Base-by-base conservation (phyloP, 2,888 invertebrate species). In the Lathronympha strigana region DNA sequence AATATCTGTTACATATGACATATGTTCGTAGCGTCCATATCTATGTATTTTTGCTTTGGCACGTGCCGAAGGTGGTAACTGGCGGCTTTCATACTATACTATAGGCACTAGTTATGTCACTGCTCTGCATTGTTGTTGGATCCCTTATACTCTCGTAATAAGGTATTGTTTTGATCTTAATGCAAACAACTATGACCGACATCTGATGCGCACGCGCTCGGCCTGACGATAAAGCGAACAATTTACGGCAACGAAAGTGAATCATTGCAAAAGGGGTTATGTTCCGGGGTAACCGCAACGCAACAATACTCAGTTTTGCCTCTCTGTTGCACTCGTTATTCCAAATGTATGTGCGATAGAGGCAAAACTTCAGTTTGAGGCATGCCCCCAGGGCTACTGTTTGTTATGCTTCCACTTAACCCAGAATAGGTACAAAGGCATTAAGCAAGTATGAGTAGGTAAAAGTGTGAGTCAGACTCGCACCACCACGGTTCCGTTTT, bases 331-430 rank as follows among this genome's bases (percentile, higher is more conserved):
- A n/a, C n/a, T n/a, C n/a, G n/a, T n/a, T n/a, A n/a, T n/a, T n/a
- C n/a, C n/a, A n/a, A n/a, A n/a, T n/a, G n/a, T n/a, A n/a, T n/a
- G n/a, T n/a, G n/a, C n/a, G n/a, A n/a, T n/a, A n/a, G n/a, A n/a
- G n/a, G n/a, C n/a, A n/a, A n/a, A n/a, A n/a, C n/a, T n/a, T n/a
- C n/a, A n/a, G n/a, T n/a, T n/a, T n/a, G n/a, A n/a, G n/a, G n/a
- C n/a, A n/a, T n/a, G 19, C 23, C 36, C 62, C 47, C 47, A 15
- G 21, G 21, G 63, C 62, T 31, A 33, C 54, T 15, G 40, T 5
- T 19, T 47, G 40, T 63, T 57, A 63, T 57, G 63, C 63, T 19
- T 33, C 47, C 40, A 43, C 57, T 50, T 51, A 63, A 57, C 28
- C 28, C n/a, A 43, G 40, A 57, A 40, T n/a, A n/a, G n/a, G n/a